phyloP scores from a whole-genome alignment of 2,797 vertebrate genomes.

The Threskiornis aethiopicus region DNA sequence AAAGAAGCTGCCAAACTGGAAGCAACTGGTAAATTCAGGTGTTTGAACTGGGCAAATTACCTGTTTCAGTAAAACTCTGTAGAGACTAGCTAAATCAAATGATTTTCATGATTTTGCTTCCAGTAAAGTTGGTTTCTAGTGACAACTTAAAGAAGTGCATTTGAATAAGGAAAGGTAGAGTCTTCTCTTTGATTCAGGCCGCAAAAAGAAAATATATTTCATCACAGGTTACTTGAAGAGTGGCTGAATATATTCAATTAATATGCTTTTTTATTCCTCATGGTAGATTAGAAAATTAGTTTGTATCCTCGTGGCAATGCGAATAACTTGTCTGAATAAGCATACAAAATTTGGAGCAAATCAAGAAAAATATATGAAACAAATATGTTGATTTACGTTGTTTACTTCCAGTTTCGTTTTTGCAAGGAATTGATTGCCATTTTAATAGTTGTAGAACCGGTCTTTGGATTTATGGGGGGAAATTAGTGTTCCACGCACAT shows the following conservation, averaged over 20 bases:
- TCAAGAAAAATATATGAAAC: not conserved
- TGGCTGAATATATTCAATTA: constrained; percentile 2
- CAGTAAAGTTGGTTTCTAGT: not conserved
- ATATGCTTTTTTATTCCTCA: not conserved
- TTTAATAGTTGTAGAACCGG: not conserved
- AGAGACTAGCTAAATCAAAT: not conserved
- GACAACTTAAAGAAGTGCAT: not conserved
- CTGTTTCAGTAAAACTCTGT: not conserved
- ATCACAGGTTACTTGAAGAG: not conserved
- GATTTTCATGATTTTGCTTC: not conserved
- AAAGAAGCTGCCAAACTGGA: not conserved
- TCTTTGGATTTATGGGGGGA: not conserved
- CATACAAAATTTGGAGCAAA: not conserved
- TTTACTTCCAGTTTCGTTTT: not conserved
- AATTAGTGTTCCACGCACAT: not conserved
- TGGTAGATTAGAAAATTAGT: not conserved
- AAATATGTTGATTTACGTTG: not conserved
- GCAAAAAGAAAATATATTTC: not conserved
- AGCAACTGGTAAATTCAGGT: not conserved
- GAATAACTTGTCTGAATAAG: not conserved
- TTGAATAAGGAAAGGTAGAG: not conserved
- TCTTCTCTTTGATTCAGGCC: not conserved
- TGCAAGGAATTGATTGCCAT: not conserved
- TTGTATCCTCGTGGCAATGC: not conserved
- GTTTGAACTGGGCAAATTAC: not conserved